Conservation (phyloP, 2,113 vertebrate genomes). For the Strix uralensis region DNA sequence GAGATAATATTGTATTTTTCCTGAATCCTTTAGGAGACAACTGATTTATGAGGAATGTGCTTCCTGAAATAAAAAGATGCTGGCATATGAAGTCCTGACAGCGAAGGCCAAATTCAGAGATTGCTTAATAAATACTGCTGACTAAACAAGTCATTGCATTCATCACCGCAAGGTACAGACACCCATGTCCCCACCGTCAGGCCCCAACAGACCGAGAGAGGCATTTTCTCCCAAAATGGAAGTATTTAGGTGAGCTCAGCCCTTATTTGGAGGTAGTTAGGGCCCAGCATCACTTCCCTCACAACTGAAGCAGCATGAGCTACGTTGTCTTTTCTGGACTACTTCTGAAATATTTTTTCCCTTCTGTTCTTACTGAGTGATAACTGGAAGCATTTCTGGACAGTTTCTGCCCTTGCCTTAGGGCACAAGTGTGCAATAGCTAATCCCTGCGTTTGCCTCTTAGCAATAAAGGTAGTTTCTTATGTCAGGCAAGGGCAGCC, state of each 20-base stretch:
- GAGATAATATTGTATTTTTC: slow-evolving; percentile 37
- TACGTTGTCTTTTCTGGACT: not conserved
- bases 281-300: not conserved
- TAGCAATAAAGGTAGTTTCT: not conserved
- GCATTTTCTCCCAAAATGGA: not conserved
- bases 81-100: not conserved
- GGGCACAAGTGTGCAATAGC: not conserved
- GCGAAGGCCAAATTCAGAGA: not conserved
- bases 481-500: not conserved
- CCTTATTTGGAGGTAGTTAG: too few species aligned
- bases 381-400: not conserved
- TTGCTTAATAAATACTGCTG: not conserved
- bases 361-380: not conserved
- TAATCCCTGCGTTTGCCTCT: not conserved
- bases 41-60: not conserved
- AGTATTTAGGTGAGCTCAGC: not conserved
- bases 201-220: not conserved
- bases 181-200: not conserved
- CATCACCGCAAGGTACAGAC: not conserved
- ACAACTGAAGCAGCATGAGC: not conserved
- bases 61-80: not conserved
- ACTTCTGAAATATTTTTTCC: not conserved
- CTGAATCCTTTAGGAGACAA: not conserved
- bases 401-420: not conserved
- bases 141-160: not conserved